A percentile compares a stretch with the other conserved stretches of the same genome.
Conservation (phyloP, 1,140 invertebrate species). For the Microvelia longipes region DNA sequence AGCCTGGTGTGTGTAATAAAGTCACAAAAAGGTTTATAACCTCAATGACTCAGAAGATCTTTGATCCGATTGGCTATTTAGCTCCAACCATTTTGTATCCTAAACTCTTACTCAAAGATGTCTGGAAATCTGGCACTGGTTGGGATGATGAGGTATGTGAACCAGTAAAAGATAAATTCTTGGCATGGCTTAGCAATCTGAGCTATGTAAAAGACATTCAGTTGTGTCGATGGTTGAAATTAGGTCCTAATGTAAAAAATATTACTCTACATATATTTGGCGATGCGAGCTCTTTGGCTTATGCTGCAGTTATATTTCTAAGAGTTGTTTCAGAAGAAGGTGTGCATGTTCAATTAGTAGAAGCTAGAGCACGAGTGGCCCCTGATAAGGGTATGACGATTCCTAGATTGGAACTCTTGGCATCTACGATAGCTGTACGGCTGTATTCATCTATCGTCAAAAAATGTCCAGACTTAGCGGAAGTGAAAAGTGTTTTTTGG, state of each 20-base stretch:
- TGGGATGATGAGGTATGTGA: conserved; percentile 19
- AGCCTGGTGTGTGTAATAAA: conserved; percentile 17
- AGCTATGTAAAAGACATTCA: neutral
- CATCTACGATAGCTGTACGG: conserved; percentile 24
- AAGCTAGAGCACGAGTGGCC: conserved; percentile 22
- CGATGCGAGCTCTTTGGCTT: conserved; percentile 26
- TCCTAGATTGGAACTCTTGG: conserved; percentile 28
- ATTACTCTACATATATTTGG: conserved; percentile 24
- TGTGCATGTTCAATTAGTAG: conserved; percentile 7
- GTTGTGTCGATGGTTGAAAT: neutral
- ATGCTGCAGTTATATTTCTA: conserved; percentile 22
- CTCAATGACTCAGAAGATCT: conserved; percentile 14
- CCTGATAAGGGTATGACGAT: conserved; percentile 24
- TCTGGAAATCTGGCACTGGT: conserved; percentile 17
- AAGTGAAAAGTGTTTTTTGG: conserved; percentile 22
- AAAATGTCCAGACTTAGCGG: conserved; percentile 4
- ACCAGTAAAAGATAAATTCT: neutral
- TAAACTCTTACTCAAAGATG: conserved; percentile 24
- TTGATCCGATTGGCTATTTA: conserved; percentile 26
- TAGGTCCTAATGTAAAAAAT: no score
- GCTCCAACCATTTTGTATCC: conserved; percentile 20
- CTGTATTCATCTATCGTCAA: conserved; percentile 13
- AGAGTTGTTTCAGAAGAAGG: conserved; percentile 7
- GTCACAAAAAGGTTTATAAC: neutral
- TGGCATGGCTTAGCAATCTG: neutral